Percentiles rank a stretch among this genome's conserved stretches.
Conservation (phyloP, 2,888 invertebrate species). For the Choreutis nemorana region DNA sequence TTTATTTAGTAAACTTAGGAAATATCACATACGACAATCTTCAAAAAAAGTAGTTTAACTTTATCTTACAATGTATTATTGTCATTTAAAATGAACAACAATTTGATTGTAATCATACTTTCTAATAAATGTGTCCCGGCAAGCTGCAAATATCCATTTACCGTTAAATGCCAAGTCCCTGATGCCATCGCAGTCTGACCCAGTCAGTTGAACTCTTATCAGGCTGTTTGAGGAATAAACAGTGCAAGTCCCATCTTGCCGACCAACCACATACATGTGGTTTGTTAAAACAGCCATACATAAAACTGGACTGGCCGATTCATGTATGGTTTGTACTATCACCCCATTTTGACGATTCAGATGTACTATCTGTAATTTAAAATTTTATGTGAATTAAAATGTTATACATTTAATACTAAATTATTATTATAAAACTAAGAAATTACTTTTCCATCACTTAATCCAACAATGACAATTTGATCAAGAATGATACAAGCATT, state of each 20-base stretch:
- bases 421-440: constrained; percentile 1
- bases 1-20: background rate
- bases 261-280: constrained; percentile 61
- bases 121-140: constrained; percentile 69
- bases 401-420: background rate
- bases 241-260: constrained; percentile 71
- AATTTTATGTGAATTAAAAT: background rate
- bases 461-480: constrained; percentile 60
- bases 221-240: constrained; percentile 48
- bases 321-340: constrained; percentile 43
- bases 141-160: constrained; percentile 68
- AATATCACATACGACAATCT: background rate
- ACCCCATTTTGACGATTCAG: constrained; percentile 33
- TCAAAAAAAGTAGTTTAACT: background rate
- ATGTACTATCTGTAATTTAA: constrained; percentile 32
- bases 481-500: constrained; percentile 64
- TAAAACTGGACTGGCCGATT: constrained; percentile 66
- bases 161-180: constrained; percentile 68
- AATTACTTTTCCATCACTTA: constrained; percentile 65
- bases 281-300: constrained; percentile 52
- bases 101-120: constrained; percentile 68
- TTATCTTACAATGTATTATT: background rate
- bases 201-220: constrained; percentile 67
- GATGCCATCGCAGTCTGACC: constrained; percentile 75
- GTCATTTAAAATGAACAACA: constrained; percentile 51